Conservation (phyloP, 37 sponge, comb jelly and placozoan species). For the Tethya wilhelma region DNA sequence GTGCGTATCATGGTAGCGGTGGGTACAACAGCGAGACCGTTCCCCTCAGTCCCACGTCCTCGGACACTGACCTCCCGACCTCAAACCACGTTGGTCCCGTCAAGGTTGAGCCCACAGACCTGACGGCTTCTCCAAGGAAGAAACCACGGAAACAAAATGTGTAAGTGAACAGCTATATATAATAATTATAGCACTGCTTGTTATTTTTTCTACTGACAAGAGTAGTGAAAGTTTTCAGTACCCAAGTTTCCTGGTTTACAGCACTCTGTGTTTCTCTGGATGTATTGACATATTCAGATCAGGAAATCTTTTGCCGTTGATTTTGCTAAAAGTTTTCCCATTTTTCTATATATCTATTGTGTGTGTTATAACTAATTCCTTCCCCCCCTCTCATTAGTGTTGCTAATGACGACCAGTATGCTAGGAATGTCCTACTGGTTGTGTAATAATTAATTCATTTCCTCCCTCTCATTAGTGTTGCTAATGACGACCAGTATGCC, state of each 20-base stretch:
- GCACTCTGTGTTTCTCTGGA: no score
- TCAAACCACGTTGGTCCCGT: neutral
- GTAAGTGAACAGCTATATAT: constrained; percentile 22
- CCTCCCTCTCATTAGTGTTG: constrained; percentile 22
- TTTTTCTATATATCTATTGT: no score
- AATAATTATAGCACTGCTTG: neutral
- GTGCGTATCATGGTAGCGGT: no score
- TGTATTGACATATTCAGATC: no score
- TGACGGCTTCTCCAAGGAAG: constrained; percentile 54
- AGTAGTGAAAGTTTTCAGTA: no score
- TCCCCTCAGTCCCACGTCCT: constrained; percentile 13
- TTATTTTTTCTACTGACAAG: no score
- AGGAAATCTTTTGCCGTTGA: no score
- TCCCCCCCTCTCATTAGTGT: constrained; percentile 18
- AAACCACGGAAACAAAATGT: constrained; percentile 71
- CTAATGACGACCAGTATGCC: constrained; percentile 67
- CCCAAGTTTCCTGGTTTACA: no score
- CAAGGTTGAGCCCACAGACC: neutral
- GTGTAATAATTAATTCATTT: neutral
- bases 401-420: constrained; percentile 67
- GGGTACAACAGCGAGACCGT: no score
- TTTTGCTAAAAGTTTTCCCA: no score
- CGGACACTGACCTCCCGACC: neutral
- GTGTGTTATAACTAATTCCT: neutral
- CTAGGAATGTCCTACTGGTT: constrained; percentile 55